Evolutionary conservation across 2,797 vertebrate genomes (phyloP).

Genomic region (Sternotherus odoratus): DNA sequence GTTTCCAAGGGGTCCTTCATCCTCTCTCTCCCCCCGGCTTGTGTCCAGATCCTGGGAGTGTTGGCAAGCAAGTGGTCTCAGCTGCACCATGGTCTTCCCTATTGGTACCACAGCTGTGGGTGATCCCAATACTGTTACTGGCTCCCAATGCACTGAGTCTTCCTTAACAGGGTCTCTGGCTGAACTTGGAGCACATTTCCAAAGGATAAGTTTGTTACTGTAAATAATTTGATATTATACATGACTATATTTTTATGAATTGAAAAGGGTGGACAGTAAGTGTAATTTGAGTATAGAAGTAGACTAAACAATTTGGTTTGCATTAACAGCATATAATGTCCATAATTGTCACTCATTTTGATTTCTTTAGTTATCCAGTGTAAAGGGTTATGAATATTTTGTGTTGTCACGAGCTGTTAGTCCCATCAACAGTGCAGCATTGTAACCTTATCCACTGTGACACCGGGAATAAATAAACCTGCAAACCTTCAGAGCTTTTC

Average conservation of each 20-base stretch:
- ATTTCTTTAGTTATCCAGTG: conserved; percentile 64
- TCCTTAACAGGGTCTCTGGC: neutral
- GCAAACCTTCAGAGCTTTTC: conserved; percentile 74
- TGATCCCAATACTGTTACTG: neutral
- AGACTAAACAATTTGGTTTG: neutral
- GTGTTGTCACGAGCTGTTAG: conserved; percentile 76
- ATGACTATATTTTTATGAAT: neutral
- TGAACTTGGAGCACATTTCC: neutral
- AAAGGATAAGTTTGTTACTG: neutral
- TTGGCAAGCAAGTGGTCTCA: accelerated
- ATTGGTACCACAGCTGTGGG: accelerated
- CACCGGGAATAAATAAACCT: conserved; percentile 57
- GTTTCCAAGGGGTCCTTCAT: accelerated
- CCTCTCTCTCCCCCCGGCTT: too few relatives aligned
- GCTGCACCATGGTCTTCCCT: neutral
- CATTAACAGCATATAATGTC: neutral
- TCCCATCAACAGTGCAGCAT: conserved; percentile 66
- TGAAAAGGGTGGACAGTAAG: neutral
- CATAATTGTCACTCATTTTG: conserved; percentile 54
- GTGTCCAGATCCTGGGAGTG: accelerated
- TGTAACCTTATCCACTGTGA: conserved; percentile 79
- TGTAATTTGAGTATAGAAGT: neutral
- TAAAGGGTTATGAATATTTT: conserved; percentile 66
- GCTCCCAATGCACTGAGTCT: accelerated
- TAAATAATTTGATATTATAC: neutral